A percentile compares a stretch with the other conserved stretches of the same genome.
These are phyloP conservation scores for Pagrus major DNA, from an alignment of 2,113 vertebrate species.

Conservation along the genomic window DNA sequence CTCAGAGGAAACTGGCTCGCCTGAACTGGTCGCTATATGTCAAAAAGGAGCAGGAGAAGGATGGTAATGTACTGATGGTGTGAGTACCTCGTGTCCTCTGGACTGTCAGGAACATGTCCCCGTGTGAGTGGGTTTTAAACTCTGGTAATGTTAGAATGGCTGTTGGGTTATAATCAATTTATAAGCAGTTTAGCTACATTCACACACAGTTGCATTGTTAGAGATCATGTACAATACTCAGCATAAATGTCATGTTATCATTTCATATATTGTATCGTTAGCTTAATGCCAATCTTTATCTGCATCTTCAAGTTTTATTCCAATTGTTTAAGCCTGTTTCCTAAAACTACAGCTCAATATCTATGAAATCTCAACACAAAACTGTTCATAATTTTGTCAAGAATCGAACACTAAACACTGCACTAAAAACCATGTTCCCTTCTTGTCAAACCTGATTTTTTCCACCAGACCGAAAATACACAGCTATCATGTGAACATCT, in stretches of 20 bases:
- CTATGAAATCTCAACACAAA: no score
- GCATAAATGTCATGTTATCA: neutral
- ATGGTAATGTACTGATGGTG: neutral
- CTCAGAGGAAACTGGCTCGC: constrained; percentile 1
- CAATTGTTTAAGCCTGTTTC: no score
- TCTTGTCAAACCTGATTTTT: no score
- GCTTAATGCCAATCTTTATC: no score
- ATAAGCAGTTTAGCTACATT: neutral
- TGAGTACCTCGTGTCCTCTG: neutral
- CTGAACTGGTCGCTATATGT: constrained; percentile 8
- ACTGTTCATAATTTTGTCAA: no score
- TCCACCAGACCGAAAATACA: no score
- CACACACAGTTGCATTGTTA: neutral
- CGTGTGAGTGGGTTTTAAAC: neutral
- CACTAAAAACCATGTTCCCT: no score
- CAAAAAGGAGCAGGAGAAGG: constrained; percentile 7
- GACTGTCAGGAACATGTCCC: neutral
- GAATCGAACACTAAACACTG: no score
- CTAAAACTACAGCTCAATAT: no score
- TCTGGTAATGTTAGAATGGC: neutral
- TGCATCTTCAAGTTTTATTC: no score
- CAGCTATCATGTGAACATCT: no score
- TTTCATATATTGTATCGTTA: no score
- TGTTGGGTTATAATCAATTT: neutral
- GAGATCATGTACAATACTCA: neutral